Conservation (phyloP, 2,888 invertebrate species). For the Resseliella maxima region DNA sequence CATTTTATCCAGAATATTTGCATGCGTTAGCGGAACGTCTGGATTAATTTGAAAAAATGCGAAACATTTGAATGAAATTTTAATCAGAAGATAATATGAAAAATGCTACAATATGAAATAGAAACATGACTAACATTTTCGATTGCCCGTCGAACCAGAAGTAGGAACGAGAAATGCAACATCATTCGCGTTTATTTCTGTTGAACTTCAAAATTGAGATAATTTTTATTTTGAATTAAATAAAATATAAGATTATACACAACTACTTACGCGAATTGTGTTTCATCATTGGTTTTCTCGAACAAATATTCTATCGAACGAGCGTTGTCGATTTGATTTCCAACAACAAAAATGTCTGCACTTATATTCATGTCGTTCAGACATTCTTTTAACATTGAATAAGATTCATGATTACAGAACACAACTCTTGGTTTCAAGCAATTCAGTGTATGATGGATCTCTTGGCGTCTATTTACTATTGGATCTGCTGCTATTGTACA, state of each 20-base stretch:
- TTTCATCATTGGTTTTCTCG: background rate
- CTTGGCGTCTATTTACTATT: background rate
- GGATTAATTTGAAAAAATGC: background rate
- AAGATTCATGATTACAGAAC: background rate
- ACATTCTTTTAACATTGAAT: background rate
- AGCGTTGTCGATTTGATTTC: background rate
- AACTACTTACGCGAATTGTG: background rate
- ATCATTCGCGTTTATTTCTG: background rate
- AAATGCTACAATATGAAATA: too few relatives aligned
- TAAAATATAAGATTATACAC: background rate
- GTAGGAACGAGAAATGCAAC: background rate
- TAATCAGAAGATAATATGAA: background rate
- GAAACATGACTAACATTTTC: background rate
- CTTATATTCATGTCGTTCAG: background rate
- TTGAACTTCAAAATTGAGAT: background rate
- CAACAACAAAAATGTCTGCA: background rate
- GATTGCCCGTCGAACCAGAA: background rate
- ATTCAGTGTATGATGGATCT: background rate
- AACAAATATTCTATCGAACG: background rate
- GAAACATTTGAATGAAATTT: background rate
- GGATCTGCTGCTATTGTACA: background rate
- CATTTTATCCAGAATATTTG: background rate
- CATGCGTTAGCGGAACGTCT: background rate
- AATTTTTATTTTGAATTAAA: background rate
- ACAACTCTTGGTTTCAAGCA: background rate